Evolutionary conservation across 1,140 invertebrate species (phyloP).

Genomic region (Scaptodrosophila lebanonensis): DNA sequence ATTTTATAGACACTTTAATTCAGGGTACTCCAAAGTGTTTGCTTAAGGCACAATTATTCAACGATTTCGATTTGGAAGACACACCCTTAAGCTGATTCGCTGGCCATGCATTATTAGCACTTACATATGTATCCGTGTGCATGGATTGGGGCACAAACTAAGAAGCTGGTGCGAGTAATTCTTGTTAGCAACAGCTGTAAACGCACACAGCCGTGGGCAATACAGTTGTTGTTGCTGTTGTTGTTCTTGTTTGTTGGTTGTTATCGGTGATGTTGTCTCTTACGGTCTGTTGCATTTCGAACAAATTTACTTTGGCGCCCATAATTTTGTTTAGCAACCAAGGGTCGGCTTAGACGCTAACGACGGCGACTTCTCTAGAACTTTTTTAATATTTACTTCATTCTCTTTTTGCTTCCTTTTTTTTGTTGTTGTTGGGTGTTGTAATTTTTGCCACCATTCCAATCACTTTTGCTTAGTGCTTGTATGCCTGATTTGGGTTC

Average conservation of each 20-base stretch:
- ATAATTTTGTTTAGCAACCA: conserved; percentile 51
- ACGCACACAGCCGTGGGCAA: conserved; percentile 51
- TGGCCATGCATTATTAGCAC: no score
- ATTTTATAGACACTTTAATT: no score
- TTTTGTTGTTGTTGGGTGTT: conserved; percentile 18
- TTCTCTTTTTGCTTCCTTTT: conserved; percentile 30
- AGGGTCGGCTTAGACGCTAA: conserved; percentile 9
- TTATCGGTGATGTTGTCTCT: conserved; percentile 75
- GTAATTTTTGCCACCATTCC: conserved; percentile 22
- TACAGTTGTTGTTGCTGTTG: conserved; percentile 15
- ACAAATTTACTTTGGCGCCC: conserved; percentile 49
- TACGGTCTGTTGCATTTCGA: conserved; percentile 72
- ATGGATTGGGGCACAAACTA: not conserved
- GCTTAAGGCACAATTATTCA: no score
- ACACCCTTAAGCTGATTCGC: no score
- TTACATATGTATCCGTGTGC: conserved; percentile 1
- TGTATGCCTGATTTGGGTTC: conserved; percentile 45
- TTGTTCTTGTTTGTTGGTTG: conserved; percentile 47
- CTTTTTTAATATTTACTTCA: conserved; percentile 43
- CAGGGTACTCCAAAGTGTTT: no score
- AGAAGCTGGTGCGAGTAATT: conserved; percentile 33
- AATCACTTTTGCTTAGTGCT: conserved; percentile 54
- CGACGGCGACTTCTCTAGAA: conserved; percentile 8
- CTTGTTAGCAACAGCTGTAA: conserved; percentile 62
- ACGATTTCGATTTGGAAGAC: no score